Percentiles rank a stretch among this genome's conserved stretches.
These are phyloP conservation scores for Eupithecia exiguata DNA, from an alignment of 2,888 invertebrate species.

Conservation along the genomic window DNA sequence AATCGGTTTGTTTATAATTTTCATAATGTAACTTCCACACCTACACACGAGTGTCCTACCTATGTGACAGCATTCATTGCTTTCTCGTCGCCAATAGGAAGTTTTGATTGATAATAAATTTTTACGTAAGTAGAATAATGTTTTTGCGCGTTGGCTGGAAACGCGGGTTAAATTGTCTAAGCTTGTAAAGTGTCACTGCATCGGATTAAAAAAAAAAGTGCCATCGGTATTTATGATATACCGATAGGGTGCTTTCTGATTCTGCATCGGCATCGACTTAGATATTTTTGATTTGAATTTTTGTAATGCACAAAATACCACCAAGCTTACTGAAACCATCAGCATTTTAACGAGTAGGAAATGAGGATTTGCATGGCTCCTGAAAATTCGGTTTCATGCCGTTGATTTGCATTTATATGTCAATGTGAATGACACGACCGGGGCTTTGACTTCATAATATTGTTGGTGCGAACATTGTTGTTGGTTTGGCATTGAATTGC, in stretches of 20 bases:
- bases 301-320: neutral
- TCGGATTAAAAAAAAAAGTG: too few relatives aligned
- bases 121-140: neutral
- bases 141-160: neutral
- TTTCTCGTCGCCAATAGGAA: neutral
- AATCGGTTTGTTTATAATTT: neutral
- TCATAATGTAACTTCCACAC: neutral
- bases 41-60: neutral
- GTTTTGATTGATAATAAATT: neutral
- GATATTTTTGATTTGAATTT: too few relatives aligned
- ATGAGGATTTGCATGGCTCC: constrained; percentile 16
- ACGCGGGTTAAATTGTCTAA: too few relatives aligned
- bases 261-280: too few relatives aligned
- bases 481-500: neutral
- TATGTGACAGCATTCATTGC: neutral
- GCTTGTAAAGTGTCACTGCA: too few relatives aligned
- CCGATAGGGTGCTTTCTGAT: too few relatives aligned
- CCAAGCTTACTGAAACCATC: constrained; percentile 9
- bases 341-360: constrained; percentile 25
- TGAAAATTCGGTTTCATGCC: constrained; percentile 21
- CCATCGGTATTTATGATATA: too few relatives aligned
- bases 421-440: constrained; percentile 8
- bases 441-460: constrained; percentile 10
- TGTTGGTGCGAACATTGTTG: neutral
- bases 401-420: constrained; percentile 35